Base-by-base conservation (phyloP, 2,113 vertebrate genomes). In the Epinephelus fuscoguttatus region DNA sequence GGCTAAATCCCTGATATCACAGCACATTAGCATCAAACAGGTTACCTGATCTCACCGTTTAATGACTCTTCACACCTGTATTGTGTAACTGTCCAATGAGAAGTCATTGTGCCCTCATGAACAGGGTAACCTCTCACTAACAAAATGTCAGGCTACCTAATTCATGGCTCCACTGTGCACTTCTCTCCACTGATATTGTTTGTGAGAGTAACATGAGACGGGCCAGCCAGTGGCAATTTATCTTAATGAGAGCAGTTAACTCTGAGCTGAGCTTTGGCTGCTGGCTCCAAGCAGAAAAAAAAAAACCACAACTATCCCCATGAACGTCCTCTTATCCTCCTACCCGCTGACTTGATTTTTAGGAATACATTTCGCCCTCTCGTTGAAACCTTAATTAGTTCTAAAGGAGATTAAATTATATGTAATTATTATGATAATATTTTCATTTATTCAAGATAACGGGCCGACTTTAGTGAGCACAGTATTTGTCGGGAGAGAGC, bases 341-440 rank as follows among this genome's bases (percentile, higher is more conserved):
- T 66, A 74, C 88, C 49, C 75, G 55, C 80, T 10, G 70, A 89
- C 86, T 91, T 84, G 78, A 87, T 92, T 89, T 93, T 84, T 30
- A 87, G 94, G 91, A 94, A 91, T 86, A 72, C 76, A 64, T 91
- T 89, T 86, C 60, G 75, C 91, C 70, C 90, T 89, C 91, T 93
- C 75, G 72, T 84, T 81, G 90, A 93, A 94, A 89, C 87, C 92
- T 87, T 94, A 95, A 95, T 95, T 93, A 94, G 89, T 86, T 93
- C 84, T 90, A 92, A 93, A 90, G 85, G 89, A 92, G 93, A 95
- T 95, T 94, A 93, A 94, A 95, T 95, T 92, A 94, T 91, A 93
- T 91, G 92, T 94, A 94, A 95, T 95, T 95, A 95, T 94, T 90
- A 88, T 91, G 91, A 95, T 94, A 92, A 93, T 94, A 94, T 94